These are phyloP conservation scores for Drosophila fungiperda DNA, from an alignment of 2,888 invertebrate species.

Conservation along the genomic window DNA sequence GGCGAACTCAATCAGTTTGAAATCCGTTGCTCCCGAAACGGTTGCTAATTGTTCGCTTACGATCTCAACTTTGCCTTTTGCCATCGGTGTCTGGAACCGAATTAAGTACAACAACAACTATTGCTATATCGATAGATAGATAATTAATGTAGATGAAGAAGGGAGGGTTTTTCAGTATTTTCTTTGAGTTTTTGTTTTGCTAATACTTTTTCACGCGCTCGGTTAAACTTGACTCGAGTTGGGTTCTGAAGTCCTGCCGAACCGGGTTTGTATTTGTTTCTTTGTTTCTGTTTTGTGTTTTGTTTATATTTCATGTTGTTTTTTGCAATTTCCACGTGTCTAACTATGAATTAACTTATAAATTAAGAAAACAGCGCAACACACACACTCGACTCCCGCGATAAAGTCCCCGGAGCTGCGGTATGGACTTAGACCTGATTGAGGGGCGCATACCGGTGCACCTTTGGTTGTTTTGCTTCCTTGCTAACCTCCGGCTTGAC, in stretches of 20 bases:
- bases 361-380: conserved; percentile 80
- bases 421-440: conserved; percentile 85
- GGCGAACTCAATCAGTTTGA: conserved; percentile 49
- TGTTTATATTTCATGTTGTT: conserved; percentile 25
- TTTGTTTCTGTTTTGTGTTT: conserved; percentile 2
- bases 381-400: conserved; percentile 61
- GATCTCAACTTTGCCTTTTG: conserved; percentile 36
- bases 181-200: conserved; percentile 54
- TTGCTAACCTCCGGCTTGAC: conserved; percentile 86
- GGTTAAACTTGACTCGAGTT: conserved; percentile 29
- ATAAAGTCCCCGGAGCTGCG: conserved; percentile 47
- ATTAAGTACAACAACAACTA: conserved; percentile 59
- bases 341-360: conserved; percentile 75
- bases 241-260: conserved; percentile 22
- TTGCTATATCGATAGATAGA: conserved; percentile 35
- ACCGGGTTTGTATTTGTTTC: conserved; percentile 14
- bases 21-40: conserved; percentile 68
- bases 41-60: conserved; percentile 50
- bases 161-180: conserved; percentile 35
- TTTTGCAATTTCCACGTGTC: conserved; percentile 57
- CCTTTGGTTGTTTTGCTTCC: conserved; percentile 88
- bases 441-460: conserved; percentile 88
- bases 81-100: conserved; percentile 42
- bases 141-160: conserved; percentile 22
- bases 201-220: conserved; percentile 62